A percentile compares a stretch with the other conserved stretches of the same genome.
These are phyloP conservation scores for Agrotis segetum DNA, from an alignment of 2,888 invertebrate genomes.

Conservation along the genomic window DNA sequence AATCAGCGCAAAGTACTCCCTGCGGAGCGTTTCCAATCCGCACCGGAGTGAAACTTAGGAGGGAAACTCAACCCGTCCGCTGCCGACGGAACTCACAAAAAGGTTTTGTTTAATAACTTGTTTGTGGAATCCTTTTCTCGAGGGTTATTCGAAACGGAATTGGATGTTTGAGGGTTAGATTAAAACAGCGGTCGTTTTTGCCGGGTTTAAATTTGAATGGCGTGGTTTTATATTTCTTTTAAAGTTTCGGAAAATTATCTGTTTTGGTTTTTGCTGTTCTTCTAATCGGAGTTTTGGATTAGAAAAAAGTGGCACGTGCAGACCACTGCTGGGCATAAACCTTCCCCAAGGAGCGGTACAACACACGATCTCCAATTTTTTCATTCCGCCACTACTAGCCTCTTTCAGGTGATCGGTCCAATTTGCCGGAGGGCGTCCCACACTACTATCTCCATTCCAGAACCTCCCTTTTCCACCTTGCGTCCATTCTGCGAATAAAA, in stretches of 20 bases:
- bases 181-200: constrained; percentile 43
- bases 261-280: constrained; percentile 5
- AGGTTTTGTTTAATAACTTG: constrained; percentile 61
- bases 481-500: too few species aligned
- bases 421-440: too few species aligned
- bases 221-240: constrained; percentile 37
- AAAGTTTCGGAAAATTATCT: constrained; percentile 27
- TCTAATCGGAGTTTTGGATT: background rate
- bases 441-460: too few species aligned
- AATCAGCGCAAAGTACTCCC: constrained; percentile 63
- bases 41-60: constrained; percentile 42
- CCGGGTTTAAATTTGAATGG: constrained; percentile 24
- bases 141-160: constrained; percentile 49
- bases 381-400: too few species aligned
- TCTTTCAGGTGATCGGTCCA: too few species aligned
- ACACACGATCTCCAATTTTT: too few species aligned
- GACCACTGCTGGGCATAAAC: too few species aligned
- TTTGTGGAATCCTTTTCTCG: constrained; percentile 53
- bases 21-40: constrained; percentile 48
- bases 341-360: too few species aligned
- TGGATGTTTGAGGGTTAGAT: constrained; percentile 53
- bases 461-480: too few species aligned
- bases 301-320: too few species aligned
- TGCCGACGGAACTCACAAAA: constrained; percentile 54
- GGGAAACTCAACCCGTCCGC: constrained; percentile 57